Conservation (phyloP, 2,888 invertebrate genomes). For the Epistrophella euchroma region DNA sequence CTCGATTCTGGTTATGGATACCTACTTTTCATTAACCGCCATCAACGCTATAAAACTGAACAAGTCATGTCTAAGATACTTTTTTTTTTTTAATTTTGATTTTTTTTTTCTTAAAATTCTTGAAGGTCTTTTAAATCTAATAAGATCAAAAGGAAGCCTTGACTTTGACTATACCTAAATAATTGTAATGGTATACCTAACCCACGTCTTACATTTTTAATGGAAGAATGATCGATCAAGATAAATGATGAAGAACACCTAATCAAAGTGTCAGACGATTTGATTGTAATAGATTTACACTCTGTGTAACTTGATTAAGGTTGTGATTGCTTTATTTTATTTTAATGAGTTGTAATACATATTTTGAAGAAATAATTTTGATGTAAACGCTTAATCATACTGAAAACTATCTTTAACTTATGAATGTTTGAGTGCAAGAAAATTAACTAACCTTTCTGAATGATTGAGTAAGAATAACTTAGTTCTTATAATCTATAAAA, state of each 20-base stretch:
- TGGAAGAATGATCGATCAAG: conserved; percentile 71
- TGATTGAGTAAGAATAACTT: too few species aligned
- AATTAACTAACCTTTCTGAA: too few species aligned
- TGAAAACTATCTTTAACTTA: too few species aligned
- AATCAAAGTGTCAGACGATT: conserved; percentile 70
- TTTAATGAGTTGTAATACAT: too few species aligned
- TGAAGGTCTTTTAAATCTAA: conserved; percentile 52
- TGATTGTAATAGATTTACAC: conserved; percentile 66
- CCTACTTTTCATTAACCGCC: conserved; percentile 68
- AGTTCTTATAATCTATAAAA: too few species aligned
- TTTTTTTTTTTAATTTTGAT: not conserved
- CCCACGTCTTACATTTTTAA: conserved; percentile 31
- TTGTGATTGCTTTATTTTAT: not conserved
- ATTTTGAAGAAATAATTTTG: too few species aligned
- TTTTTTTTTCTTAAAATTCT: conserved; percentile 29
- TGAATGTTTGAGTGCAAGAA: too few species aligned
- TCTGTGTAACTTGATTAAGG: not conserved
- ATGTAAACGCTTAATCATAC: too few species aligned
- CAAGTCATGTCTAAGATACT: conserved; percentile 42
- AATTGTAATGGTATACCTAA: not conserved
- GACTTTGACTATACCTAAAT: not conserved
- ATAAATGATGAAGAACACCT: conserved; percentile 74
- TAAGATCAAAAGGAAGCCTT: conserved; percentile 60
- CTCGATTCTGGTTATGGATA: conserved; percentile 63
- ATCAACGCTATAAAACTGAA: conserved; percentile 61